These are phyloP conservation scores for Ectropis grisescens DNA, from an alignment of 1,140 invertebrate species.

Conservation along the genomic window DNA sequence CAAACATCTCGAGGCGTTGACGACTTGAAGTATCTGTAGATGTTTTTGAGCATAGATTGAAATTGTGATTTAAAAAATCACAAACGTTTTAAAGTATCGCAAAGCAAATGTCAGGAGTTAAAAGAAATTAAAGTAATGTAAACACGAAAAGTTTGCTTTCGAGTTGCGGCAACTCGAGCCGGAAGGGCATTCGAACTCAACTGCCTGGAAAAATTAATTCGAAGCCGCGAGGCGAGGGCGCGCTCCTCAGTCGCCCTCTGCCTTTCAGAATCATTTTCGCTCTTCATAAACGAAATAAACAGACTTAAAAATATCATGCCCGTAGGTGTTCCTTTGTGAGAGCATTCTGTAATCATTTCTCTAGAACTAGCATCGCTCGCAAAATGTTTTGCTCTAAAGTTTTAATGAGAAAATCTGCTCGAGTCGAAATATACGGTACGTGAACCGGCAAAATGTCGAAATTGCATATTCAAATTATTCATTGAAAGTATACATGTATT, in stretches of 20 bases:
- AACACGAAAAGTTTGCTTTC: slow-evolving; percentile 65
- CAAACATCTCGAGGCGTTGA: too few relatives aligned
- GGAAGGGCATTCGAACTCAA: slow-evolving; percentile 59
- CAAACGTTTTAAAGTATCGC: slow-evolving; percentile 53
- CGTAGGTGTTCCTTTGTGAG: slow-evolving; percentile 11
- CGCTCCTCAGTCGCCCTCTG: slow-evolving; percentile 25
- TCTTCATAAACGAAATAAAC: slow-evolving; percentile 36
- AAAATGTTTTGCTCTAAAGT: slow-evolving; percentile 6
- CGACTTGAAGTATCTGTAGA: too few relatives aligned
- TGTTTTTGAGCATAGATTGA: too few relatives aligned
- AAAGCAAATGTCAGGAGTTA: slow-evolving; percentile 49
- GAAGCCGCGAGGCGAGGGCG: slow-evolving; percentile 40
- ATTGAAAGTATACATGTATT: slow-evolving; percentile 11
- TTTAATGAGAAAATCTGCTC: slow-evolving; percentile 11
- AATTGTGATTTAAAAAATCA: too few relatives aligned
- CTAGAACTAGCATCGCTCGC: too few relatives aligned
- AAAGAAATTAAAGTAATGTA: slow-evolving; percentile 64
- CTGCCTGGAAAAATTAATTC: slow-evolving; percentile 63
- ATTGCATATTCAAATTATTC: slow-evolving; percentile 13
- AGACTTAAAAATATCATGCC: slow-evolving; percentile 29
- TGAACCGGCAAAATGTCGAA: slow-evolving; percentile 12
- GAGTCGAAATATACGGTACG: slow-evolving; percentile 1
- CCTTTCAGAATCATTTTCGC: slow-evolving; percentile 42
- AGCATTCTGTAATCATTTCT: too few relatives aligned
- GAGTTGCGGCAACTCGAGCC: slow-evolving; percentile 57